These are phyloP conservation scores for Oryzias woworae DNA, from an alignment of 2,113 vertebrate genomes.

Conservation along the genomic window DNA sequence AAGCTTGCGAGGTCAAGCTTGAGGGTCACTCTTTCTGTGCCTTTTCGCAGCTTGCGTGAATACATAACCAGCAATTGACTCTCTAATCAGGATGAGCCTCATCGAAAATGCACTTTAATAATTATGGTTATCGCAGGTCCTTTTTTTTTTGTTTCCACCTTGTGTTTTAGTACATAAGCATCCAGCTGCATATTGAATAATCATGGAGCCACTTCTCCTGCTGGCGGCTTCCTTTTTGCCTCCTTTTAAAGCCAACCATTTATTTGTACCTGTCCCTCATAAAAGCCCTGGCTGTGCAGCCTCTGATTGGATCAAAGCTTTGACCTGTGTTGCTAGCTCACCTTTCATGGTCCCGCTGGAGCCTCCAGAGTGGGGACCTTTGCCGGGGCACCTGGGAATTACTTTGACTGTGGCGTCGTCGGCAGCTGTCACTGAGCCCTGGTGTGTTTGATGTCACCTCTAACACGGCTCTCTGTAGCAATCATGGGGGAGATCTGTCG, in stretches of 20 bases:
- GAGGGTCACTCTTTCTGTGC: constrained; percentile 69
- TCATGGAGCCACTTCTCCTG: constrained; percentile 41
- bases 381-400: constrained; percentile 58
- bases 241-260: constrained; percentile 46
- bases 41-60: constrained; percentile 68
- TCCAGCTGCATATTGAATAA: constrained; percentile 54
- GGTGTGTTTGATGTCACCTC: constrained; percentile 71
- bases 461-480: constrained; percentile 53
- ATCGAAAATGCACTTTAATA: constrained; percentile 73
- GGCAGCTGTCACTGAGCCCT: constrained; percentile 58
- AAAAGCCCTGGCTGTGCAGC: constrained; percentile 32
- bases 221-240: constrained; percentile 18
- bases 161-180: constrained; percentile 50
- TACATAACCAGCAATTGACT: constrained; percentile 75
- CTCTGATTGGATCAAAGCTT: constrained; percentile 74
- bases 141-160: constrained; percentile 47
- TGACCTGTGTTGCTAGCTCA: constrained; percentile 70
- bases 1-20: constrained; percentile 73
- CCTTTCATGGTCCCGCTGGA: constrained; percentile 50
- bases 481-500: constrained; percentile 55
- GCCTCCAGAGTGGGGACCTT: constrained; percentile 53
- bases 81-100: constrained; percentile 68
- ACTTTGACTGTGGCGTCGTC: constrained; percentile 31
- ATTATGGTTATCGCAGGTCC: constrained; percentile 56
- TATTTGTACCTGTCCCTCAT: constrained; percentile 36